A percentile compares a stretch with the other conserved stretches of the same genome.
These are phyloP conservation scores for Alloplasta piceator DNA, from an alignment of 2,888 invertebrate species.

Conservation along the genomic window DNA sequence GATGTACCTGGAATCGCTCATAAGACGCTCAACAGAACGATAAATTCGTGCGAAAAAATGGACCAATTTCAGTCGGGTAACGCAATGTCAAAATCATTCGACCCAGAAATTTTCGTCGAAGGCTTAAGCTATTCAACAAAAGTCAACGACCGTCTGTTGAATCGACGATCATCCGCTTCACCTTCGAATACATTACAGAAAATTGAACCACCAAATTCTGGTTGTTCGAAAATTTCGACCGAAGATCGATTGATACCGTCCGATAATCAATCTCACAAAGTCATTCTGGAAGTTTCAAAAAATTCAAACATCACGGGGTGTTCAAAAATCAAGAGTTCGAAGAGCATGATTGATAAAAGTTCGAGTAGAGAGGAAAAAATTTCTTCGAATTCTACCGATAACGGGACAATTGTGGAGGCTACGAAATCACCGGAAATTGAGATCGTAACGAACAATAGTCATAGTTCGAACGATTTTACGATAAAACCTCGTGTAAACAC, in stretches of 20 bases:
- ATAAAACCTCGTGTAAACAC: too few relatives aligned
- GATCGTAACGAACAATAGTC: constrained; percentile 9
- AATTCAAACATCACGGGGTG: not conserved
- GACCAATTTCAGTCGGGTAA: not conserved
- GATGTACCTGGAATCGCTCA: too few relatives aligned
- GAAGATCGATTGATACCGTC: not conserved
- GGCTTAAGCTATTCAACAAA: not conserved
- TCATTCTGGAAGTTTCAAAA: not conserved
- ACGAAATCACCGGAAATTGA: constrained; percentile 13
- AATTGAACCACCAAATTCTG: not conserved
- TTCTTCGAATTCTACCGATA: not conserved
- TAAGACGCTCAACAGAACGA: too few relatives aligned
- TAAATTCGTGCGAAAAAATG: too few relatives aligned
- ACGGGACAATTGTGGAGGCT: not conserved
- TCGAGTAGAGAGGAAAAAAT: not conserved
- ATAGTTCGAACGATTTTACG: not conserved
- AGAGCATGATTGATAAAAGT: not conserved
- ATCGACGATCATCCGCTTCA: not conserved
- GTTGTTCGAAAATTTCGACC: not conserved
- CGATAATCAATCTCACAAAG: not conserved
- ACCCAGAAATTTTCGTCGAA: not conserved
- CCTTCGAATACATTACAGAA: not conserved
- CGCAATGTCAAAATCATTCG: not conserved
- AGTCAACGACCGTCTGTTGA: not conserved
- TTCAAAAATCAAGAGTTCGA: not conserved